Percentiles rank a stretch among this genome's conserved stretches.
phyloP scores from a whole-genome alignment of 2,888 invertebrate species.

The Biston betularia region DNA sequence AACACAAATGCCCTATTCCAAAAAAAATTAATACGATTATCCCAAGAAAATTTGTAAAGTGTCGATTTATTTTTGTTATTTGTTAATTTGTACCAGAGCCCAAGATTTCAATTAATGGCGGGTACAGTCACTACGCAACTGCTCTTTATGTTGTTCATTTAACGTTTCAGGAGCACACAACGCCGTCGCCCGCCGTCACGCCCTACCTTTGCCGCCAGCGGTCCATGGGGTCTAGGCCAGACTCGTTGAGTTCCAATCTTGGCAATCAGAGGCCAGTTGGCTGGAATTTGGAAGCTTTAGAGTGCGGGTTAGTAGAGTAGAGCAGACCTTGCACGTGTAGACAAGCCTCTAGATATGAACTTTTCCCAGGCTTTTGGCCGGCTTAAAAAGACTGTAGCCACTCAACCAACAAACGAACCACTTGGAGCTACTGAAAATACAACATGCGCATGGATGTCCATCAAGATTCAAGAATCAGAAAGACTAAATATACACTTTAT shows the following conservation, averaged over 20 bases:
- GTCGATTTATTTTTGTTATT: too few species aligned
- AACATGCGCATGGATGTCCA: not conserved
- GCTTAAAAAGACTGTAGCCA: constrained; percentile 3
- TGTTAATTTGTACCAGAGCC: not conserved
- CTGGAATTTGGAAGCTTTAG: constrained; percentile 77
- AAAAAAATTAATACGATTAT: not conserved
- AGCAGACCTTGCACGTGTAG: constrained; percentile 45
- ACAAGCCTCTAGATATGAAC: constrained; percentile 13
- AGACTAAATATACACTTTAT: constrained; percentile 1
- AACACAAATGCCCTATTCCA: too few species aligned
- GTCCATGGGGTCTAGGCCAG: constrained; percentile 87
- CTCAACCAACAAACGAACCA: not conserved
- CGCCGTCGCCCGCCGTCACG: constrained; percentile 92
- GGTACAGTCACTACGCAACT: constrained; percentile 15
- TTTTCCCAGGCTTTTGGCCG: constrained; percentile 1
- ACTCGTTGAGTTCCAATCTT: constrained; percentile 71
- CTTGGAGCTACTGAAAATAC: not conserved
- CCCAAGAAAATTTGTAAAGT: not conserved
- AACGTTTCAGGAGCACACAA: constrained; percentile 73
- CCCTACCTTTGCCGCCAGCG: constrained; percentile 94
- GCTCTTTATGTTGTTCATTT: constrained; percentile 7
- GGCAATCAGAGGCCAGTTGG: constrained; percentile 56
- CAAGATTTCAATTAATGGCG: not conserved
- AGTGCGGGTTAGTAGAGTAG: constrained; percentile 76
- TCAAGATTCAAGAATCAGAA: constrained; percentile 8